Conservation (phyloP, 2,888 invertebrate species). For the Apoderus coryli region DNA sequence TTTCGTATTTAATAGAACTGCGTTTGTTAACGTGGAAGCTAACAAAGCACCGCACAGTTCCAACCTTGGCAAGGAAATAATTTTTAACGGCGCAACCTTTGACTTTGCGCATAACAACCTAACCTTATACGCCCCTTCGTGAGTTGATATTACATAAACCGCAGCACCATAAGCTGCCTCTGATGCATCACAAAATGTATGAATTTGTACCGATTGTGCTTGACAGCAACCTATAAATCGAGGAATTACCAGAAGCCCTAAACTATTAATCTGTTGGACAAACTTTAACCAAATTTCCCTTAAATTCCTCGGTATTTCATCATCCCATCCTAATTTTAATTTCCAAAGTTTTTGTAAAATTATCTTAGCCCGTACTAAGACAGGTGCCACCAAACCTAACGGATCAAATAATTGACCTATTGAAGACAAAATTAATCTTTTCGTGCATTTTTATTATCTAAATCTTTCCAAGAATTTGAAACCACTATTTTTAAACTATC, state of each 20-base stretch:
- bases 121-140: too few relatives aligned
- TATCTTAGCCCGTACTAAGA: constrained; percentile 9
- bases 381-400: constrained; percentile 9
- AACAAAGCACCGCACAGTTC: background rate
- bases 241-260: background rate
- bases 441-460: too few relatives aligned
- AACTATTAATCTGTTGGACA: background rate
- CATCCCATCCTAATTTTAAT: constrained; percentile 6
- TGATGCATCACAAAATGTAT: background rate
- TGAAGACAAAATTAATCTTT: background rate
- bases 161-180: background rate
- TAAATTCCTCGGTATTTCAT: background rate
- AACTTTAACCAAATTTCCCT: background rate
- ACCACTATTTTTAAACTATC: too few relatives aligned
- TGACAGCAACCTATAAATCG: too few relatives aligned
- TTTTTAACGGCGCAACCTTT: constrained; percentile 2
- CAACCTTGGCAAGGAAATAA: background rate
- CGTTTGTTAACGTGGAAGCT: background rate
- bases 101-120: background rate
- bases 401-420: constrained; percentile 11
- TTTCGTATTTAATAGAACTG: background rate
- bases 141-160: too few relatives aligned
- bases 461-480: too few relatives aligned
- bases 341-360: constrained; percentile 6
- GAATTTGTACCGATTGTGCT: too few relatives aligned